These are phyloP conservation scores for Glaucomys volans DNA, from an alignment of 2,113 vertebrate genomes.

Conservation along the genomic window DNA sequence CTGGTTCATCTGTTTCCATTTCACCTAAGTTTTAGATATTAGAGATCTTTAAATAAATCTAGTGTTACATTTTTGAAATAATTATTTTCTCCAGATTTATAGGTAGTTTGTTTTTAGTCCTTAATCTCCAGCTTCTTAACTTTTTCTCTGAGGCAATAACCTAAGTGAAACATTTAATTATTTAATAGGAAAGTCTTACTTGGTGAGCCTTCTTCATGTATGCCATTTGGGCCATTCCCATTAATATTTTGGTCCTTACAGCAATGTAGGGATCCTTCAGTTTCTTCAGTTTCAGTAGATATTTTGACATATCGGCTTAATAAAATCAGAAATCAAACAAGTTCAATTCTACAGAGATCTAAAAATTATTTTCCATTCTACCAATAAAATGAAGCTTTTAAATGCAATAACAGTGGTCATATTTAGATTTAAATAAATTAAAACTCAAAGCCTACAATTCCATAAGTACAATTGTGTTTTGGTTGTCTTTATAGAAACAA, in stretches of 20 bases:
- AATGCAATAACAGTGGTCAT: not conserved
- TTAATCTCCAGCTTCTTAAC: conserved; percentile 15
- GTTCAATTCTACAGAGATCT: conserved; percentile 34
- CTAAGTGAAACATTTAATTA: not conserved
- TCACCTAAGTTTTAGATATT: conserved; percentile 89
- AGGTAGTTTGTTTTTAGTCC: conserved; percentile 1
- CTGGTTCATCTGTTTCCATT: conserved; percentile 99
- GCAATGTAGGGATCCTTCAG: conserved; percentile 91
- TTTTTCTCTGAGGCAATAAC: conserved; percentile 52
- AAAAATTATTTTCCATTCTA: not conserved
- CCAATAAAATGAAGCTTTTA: conserved; percentile 47
- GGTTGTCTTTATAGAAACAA: conserved; percentile 23
- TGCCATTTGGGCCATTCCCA: conserved; percentile 95
- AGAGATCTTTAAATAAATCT: conserved; percentile 51
- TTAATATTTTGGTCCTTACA: conserved; percentile 95
- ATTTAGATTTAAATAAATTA: conserved; percentile 47
- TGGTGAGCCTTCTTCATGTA: conserved; percentile 97
- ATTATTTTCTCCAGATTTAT: not conserved
- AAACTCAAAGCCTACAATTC: not conserved
- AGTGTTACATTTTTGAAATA: not conserved
- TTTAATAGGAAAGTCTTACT: conserved; percentile 89
- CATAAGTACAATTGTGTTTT: not conserved
- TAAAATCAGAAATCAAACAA: conserved; percentile 70
- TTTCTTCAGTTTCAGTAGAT: conserved; percentile 89
- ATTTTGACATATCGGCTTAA: conserved; percentile 90